A percentile compares a stretch with the other conserved stretches of the same genome.
Conservation (phyloP, 2,888 invertebrate genomes). For the Volucella inflata region DNA sequence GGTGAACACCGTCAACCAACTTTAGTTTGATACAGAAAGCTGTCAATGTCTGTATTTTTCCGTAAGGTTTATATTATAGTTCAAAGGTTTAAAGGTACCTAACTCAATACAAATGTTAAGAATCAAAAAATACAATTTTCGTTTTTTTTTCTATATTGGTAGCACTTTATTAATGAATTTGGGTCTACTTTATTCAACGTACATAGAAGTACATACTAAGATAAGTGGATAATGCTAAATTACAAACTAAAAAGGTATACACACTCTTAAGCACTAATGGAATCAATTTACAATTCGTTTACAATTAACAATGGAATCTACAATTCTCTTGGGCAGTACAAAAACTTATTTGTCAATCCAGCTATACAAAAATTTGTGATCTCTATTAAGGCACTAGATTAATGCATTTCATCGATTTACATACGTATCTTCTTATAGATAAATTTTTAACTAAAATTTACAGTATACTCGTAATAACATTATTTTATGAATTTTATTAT, state of each 20-base stretch:
- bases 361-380: conserved; percentile 33
- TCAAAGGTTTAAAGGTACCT: too few relatives aligned
- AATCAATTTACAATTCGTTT: conserved; percentile 47
- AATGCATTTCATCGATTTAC: not conserved
- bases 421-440: conserved; percentile 18
- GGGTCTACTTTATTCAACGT: not conserved
- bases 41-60: too few relatives aligned
- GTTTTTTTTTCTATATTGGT: too few relatives aligned
- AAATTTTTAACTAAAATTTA: conserved; percentile 9
- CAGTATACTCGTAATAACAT: not conserved
- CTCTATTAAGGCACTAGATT: conserved; percentile 54
- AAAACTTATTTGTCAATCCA: conserved; percentile 14
- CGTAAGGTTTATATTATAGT: too few relatives aligned
- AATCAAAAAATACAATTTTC: too few relatives aligned
- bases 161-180: conserved; percentile 12
- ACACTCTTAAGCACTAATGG: conserved; percentile 54
- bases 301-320: conserved; percentile 8
- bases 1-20: too few relatives aligned
- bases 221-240: not conserved
- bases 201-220: conserved; percentile 3
- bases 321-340: conserved; percentile 34
- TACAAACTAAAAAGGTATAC: conserved; percentile 1
- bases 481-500: conserved; percentile 8
- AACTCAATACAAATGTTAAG: too few relatives aligned
- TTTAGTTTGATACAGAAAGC: too few relatives aligned